Percentiles rank a stretch among this genome's conserved stretches.
Evolutionary conservation across 2,888 invertebrate species (phyloP).

Genomic region (Hypercompe scribonia): DNA sequence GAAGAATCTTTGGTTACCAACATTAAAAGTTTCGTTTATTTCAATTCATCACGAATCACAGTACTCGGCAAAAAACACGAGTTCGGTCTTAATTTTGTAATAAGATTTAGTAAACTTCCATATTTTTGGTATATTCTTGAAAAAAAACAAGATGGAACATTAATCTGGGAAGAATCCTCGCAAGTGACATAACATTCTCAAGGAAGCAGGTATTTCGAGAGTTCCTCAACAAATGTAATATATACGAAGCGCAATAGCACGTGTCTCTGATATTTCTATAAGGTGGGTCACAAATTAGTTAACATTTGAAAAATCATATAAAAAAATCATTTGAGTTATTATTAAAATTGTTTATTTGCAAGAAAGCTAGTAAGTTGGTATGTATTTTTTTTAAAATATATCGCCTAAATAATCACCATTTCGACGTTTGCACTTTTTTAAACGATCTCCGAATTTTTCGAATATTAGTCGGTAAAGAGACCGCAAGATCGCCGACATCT

Average conservation of each 20-base stretch:
- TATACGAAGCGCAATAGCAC: not conserved
- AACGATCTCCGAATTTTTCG: too few species aligned
- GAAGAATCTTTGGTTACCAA: not conserved
- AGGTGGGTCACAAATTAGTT: too few species aligned
- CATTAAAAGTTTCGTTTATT: constrained; percentile 7
- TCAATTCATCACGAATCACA: constrained; percentile 1
- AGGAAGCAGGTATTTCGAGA: constrained; percentile 1
- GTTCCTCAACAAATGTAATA: constrained; percentile 10
- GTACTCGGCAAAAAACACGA: not conserved
- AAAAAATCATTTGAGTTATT: too few species aligned
- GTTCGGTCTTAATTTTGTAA: constrained; percentile 8
- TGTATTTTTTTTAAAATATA: too few species aligned
- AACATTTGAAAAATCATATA: too few species aligned
- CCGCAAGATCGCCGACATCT: too few species aligned
- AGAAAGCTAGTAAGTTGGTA: too few species aligned
- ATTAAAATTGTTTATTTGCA: too few species aligned
- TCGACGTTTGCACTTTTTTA: too few species aligned
- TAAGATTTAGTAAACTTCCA: constrained; percentile 9
- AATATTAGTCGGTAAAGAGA: too few species aligned
- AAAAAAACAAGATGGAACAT: constrained; percentile 2
- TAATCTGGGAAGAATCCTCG: constrained; percentile 10
- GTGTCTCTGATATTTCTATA: constrained; percentile 6
- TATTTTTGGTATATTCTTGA: constrained; percentile 10
- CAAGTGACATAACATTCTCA: constrained; percentile 11
- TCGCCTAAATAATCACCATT: too few species aligned